A percentile compares a stretch with the other conserved stretches of the same genome.
Conservation (phyloP, 2,797 vertebrate species). For the Mycteria americana region DNA sequence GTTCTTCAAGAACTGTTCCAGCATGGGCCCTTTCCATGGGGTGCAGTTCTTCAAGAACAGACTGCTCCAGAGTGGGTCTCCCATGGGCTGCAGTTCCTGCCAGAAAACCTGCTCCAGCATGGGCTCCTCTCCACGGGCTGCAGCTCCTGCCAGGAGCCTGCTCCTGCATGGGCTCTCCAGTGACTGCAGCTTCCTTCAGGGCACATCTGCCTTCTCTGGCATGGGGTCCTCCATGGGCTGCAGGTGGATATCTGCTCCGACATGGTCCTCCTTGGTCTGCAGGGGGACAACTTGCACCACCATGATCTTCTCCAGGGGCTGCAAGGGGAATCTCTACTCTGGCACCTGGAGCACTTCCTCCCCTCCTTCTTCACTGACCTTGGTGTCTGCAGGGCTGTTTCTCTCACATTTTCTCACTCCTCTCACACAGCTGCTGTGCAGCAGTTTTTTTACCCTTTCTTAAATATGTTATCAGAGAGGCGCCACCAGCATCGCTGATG, state of each 20-base stretch:
- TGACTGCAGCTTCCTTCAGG: neutral
- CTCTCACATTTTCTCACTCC: neutral
- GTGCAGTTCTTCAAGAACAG: neutral
- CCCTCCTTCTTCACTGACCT: neutral
- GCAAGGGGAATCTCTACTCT: neutral
- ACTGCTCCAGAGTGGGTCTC: neutral
- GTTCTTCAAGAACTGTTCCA: neutral
- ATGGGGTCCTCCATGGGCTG: neutral
- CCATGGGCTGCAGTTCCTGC: neutral
- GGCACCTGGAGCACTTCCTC: neutral
- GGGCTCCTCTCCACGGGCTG: neutral
- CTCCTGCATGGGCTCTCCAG: neutral
- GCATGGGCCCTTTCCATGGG: neutral
- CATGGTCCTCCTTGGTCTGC: neutral
- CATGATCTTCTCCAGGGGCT: neutral
- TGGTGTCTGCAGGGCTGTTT: neutral
- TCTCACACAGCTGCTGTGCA: neutral
- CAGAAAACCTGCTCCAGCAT: neutral
- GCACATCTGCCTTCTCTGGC: neutral
- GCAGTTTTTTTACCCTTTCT: neutral
- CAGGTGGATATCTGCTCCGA: neutral
- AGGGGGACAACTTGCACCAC: neutral
- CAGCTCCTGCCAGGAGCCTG: neutral
- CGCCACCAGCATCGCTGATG: neutral
- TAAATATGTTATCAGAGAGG: neutral